Evolutionary conservation across 2,113 vertebrate species (phyloP).

Genomic region (Leiothrix lutea): DNA sequence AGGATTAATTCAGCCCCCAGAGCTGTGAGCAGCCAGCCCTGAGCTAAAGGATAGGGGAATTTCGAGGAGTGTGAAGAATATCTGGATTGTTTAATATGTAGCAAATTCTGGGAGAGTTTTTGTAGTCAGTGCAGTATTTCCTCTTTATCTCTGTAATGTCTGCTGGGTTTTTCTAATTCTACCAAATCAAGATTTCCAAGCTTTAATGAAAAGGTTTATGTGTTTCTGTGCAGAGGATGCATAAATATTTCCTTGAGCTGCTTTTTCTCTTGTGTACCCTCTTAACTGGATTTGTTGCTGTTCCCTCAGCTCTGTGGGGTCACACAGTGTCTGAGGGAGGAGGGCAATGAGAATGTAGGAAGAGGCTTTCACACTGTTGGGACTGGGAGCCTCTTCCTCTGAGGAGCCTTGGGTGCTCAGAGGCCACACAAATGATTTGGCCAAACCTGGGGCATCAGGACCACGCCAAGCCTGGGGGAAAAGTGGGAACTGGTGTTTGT

Average conservation of each 20-base stretch:
- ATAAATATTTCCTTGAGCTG: background rate
- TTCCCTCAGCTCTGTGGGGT: background rate
- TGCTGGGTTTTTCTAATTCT: background rate
- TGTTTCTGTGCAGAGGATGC: background rate
- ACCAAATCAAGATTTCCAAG: background rate
- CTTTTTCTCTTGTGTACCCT: background rate
- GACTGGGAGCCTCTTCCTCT: background rate
- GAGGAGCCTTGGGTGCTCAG: background rate
- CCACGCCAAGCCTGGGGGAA: background rate
- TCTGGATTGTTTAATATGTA: background rate
- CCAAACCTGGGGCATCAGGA: background rate
- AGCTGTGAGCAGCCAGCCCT: background rate
- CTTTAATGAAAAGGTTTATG: background rate
- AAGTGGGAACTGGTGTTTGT: fast-evolving
- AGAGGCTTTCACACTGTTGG: background rate
- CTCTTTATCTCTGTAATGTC: background rate
- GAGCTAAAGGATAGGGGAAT: background rate
- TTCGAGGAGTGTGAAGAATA: background rate
- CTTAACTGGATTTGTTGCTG: background rate
- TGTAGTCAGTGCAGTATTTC: background rate
- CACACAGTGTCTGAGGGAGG: background rate
- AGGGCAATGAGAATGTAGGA: background rate
- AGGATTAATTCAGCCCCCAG: background rate
- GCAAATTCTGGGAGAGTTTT: background rate
- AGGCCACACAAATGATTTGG: background rate